These are phyloP conservation scores for Bolborhynchus lineola DNA, from an alignment of 2,113 vertebrate species.

Conservation along the genomic window DNA sequence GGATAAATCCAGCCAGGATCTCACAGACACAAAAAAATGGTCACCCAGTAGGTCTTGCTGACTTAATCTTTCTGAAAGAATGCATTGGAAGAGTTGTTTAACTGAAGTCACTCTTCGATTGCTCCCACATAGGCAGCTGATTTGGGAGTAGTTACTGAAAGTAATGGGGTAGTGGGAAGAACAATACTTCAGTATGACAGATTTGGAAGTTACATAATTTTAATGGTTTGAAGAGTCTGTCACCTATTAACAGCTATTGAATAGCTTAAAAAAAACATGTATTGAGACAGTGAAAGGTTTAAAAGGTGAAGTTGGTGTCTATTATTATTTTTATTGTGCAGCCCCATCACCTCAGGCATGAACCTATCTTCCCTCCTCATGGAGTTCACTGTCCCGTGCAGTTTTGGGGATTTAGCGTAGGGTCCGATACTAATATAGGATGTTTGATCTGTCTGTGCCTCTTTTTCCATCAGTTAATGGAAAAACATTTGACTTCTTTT, in stretches of 20 bases:
- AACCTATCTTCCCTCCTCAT: background rate
- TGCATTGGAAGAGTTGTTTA: background rate
- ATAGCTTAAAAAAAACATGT: background rate
- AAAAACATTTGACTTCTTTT: background rate
- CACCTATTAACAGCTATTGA: background rate
- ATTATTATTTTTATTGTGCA: background rate
- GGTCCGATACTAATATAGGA: background rate
- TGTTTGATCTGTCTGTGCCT: background rate
- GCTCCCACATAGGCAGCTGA: background rate
- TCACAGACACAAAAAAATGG: background rate
- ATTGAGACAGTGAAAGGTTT: background rate
- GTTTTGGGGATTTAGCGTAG: background rate
- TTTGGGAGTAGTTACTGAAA: constrained; percentile 37
- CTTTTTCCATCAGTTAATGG: background rate
- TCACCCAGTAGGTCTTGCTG: background rate
- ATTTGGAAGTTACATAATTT: constrained; percentile 22
- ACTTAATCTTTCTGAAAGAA: background rate
- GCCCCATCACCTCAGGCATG: background rate
- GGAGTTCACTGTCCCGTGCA: fast-evolving
- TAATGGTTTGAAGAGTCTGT: constrained; percentile 17
- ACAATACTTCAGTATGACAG: background rate
- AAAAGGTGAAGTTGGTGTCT: background rate
- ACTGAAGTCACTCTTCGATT: background rate
- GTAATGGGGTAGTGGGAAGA: constrained; percentile 7
- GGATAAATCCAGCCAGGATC: background rate